A percentile compares a stretch with the other conserved stretches of the same genome.
Conservation (phyloP, 2,888 invertebrate genomes). For the Sturmia bella region DNA sequence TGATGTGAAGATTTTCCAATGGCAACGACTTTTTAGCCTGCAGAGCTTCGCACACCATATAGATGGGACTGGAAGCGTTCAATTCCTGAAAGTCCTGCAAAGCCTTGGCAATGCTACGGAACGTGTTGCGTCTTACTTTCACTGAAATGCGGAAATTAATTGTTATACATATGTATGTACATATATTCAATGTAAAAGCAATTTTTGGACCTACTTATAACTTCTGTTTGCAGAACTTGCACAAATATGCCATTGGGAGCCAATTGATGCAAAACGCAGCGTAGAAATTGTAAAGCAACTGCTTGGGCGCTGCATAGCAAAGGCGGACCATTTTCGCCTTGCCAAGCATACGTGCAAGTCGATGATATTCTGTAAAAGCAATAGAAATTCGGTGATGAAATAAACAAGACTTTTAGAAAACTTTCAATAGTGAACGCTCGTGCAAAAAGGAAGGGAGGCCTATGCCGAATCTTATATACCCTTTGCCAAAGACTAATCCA, state of each 20-base stretch:
- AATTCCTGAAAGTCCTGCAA: constrained; percentile 97
- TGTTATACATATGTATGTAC: too few relatives aligned
- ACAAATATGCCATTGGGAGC: constrained; percentile 98
- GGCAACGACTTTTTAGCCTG: constrained; percentile 90
- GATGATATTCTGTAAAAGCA: constrained; percentile 86
- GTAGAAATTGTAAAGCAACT: constrained; percentile 97
- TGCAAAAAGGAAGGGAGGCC: too few relatives aligned
- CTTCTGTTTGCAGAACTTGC: constrained; percentile 95
- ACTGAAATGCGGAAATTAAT: constrained; percentile 72
- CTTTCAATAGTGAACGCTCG: too few relatives aligned
- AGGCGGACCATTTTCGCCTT: constrained; percentile 92
- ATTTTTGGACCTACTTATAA: constrained; percentile 85
- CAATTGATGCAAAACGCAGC: constrained; percentile 97
- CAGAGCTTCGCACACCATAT: constrained; percentile 89
- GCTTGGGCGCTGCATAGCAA: constrained; percentile 97
- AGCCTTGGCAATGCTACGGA: constrained; percentile 96
- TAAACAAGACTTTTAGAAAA: too few relatives aligned
- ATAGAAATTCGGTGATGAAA: too few relatives aligned
- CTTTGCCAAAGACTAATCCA: too few relatives aligned
- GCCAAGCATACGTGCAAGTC: constrained; percentile 93
- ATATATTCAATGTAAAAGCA: too few relatives aligned
- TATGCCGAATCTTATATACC: too few relatives aligned
- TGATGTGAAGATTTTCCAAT: constrained; percentile 87
- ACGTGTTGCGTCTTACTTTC: constrained; percentile 88
- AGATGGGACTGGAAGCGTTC: constrained; percentile 96